Percentiles rank a stretch among this genome's conserved stretches.
These are phyloP conservation scores for Indri indri DNA, from an alignment of 2,113 vertebrate species.

Conservation along the genomic window DNA sequence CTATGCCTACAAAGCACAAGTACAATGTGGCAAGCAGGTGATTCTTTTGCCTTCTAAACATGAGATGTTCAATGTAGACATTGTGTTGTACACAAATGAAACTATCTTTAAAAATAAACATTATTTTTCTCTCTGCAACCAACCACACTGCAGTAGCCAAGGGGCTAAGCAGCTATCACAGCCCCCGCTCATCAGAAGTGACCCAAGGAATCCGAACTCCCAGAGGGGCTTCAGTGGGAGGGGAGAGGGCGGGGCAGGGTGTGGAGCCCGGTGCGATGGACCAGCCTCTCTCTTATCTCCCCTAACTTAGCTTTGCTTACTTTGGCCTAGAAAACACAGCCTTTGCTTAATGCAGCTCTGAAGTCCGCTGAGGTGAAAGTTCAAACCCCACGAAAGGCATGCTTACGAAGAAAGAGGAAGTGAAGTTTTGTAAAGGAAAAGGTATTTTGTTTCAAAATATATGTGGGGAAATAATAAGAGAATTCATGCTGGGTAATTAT, in stretches of 20 bases:
- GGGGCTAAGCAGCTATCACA: neutral
- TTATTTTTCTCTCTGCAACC: neutral
- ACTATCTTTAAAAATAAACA: neutral
- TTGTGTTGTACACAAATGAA: neutral
- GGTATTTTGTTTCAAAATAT: neutral
- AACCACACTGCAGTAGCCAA: neutral
- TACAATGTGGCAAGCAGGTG: neutral
- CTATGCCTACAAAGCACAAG: neutral
- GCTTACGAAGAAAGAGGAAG: neutral
- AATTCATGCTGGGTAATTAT: neutral
- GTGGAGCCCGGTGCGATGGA: neutral
- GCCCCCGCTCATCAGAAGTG: neutral
- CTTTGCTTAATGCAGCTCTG: neutral
- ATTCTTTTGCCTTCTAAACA: neutral
- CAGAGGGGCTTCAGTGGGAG: neutral
- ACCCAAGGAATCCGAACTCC: no score
- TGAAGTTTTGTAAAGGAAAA: neutral
- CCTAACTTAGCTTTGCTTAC: neutral
- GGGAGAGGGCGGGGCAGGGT: rapidly evolving
- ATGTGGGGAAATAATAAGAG: neutral
- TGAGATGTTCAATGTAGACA: neutral
- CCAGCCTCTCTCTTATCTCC: neutral
- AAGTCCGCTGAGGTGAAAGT: neutral
- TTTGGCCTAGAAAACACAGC: neutral
- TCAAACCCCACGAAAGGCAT: neutral